Percentiles rank a stretch among this genome's conserved stretches.
phyloP scores from a whole-genome alignment of 2,888 invertebrate genomes.

The Mesorhabditis sp. region DNA sequence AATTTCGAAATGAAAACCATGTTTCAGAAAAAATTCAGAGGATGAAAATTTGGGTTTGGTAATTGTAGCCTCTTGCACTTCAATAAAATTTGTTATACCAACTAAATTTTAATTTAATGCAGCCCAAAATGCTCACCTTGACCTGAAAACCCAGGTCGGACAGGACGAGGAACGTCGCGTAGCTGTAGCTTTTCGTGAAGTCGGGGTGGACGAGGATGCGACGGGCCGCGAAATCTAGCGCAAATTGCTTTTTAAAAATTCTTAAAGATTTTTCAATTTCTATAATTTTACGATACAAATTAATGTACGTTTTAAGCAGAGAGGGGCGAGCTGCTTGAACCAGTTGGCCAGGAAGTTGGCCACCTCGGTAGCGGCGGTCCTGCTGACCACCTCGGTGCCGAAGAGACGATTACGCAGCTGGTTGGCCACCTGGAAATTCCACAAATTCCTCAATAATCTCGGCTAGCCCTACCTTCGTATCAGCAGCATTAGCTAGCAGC shows the following conservation, averaged over 20 bases:
- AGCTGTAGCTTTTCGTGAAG: conserved; percentile 1
- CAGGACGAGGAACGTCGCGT: not conserved
- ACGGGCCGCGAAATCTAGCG: not conserved
- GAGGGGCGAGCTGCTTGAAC: not conserved
- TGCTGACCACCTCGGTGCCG: not conserved
- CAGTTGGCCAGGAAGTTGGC: not conserved
- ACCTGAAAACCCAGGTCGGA: not conserved
- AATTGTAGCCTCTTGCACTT: too few species aligned
- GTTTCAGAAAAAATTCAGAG: too few species aligned
- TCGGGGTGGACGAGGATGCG: not conserved
- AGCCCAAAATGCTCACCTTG: not conserved
- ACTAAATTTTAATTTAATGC: not conserved
- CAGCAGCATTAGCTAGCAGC: not conserved
- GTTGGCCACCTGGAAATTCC: not conserved
- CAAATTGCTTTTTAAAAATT: not conserved
- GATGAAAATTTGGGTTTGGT: too few species aligned
- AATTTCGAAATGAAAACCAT: too few species aligned
- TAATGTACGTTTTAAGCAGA: not conserved
- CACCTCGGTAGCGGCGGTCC: not conserved
- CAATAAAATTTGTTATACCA: too few species aligned
- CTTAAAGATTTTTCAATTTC: not conserved
- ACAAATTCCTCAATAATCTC: not conserved
- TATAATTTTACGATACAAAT: not conserved
- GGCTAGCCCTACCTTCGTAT: not conserved
- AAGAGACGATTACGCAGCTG: not conserved